Evolutionary conservation across 2,113 vertebrate species (phyloP).

Genomic region (Prunella himalayana): DNA sequence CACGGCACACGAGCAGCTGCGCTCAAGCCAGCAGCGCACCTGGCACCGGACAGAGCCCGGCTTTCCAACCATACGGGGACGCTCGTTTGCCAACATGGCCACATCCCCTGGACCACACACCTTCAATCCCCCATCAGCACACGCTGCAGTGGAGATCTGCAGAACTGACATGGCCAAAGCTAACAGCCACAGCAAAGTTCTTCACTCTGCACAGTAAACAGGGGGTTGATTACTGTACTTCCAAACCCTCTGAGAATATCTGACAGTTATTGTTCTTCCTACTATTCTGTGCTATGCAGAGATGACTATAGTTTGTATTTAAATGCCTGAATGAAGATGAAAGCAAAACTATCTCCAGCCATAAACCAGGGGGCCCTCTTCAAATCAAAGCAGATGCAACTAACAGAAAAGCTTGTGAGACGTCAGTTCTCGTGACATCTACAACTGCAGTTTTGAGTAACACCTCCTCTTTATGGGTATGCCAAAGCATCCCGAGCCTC

Average conservation of each 20-base stretch:
- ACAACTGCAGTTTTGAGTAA: background rate
- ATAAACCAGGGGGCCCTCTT: conserved; percentile 1
- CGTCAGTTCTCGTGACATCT: background rate
- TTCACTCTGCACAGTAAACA: background rate
- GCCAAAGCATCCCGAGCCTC: background rate
- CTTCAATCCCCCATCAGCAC: background rate
- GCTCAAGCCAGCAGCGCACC: background rate
- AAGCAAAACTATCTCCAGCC: conserved; percentile 33
- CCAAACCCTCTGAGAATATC: background rate
- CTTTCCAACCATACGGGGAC: accelerated
- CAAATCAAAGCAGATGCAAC: conserved; percentile 35
- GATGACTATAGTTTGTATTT: background rate
- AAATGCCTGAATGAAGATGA: conserved; percentile 1
- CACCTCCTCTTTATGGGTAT: background rate
- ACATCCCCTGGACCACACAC: background rate
- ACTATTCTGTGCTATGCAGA: background rate
- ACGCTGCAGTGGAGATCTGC: background rate
- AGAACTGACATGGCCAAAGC: background rate
- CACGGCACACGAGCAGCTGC: background rate
- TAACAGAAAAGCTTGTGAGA: conserved; percentile 12
- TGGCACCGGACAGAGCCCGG: background rate
- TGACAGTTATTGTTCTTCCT: background rate
- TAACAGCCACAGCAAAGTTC: background rate
- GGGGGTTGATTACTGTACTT: background rate
- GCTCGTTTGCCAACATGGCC: accelerated